Evolutionary conservation across 2,113 vertebrate genomes (phyloP), one percentile per base, ranked within the genome.

Genomic region (Catharus minimus): DNA sequence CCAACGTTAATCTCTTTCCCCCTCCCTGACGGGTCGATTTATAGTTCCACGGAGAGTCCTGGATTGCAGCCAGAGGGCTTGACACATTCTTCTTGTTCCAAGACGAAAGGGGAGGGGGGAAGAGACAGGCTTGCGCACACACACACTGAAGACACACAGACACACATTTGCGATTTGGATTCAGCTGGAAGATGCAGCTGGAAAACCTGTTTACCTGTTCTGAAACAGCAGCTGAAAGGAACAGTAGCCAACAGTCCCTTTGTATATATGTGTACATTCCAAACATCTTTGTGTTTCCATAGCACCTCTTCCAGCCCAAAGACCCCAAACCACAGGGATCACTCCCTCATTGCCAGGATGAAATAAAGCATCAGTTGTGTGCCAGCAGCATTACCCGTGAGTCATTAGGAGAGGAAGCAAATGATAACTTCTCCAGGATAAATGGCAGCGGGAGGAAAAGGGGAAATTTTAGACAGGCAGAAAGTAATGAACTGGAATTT

Each of bases 11-110:
- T 98, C 98, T 98, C 97, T 97, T 96, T 92, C 97, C 97, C 96
- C 97, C 97, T 96, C 96, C 96, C 97, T 93, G 97, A 98, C 96
- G 97, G 98, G 97, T 98, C 98, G 97, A 98, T 98, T 98, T 98
- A 98, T 97, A 97, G 97, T 97, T 97, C 98, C 97, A 88, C 94
- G 92, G 97, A 97, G 98, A 98, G 97, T 96, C 96, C 95, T 98
- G 98, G 97, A 97, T 86, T 93, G 92, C 72, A 92, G 98, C 98
- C 98, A 98, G 96, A 97, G 97, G 97, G 96, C 96, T 95, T 96
- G 96, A 97, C 97, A 98, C 96, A 98, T 97, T 97, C 97, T 97
- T 97, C 96, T 97, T 89, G 92, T 92, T 97, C 95, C 28, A 67
- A 95, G 97, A 94, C 83, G 24, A 89, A 78, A 84, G 47, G 41